These are phyloP conservation scores for Lepidocyrtoides sp. DNA, from an alignment of 2,888 invertebrate genomes.

Conservation along the genomic window DNA sequence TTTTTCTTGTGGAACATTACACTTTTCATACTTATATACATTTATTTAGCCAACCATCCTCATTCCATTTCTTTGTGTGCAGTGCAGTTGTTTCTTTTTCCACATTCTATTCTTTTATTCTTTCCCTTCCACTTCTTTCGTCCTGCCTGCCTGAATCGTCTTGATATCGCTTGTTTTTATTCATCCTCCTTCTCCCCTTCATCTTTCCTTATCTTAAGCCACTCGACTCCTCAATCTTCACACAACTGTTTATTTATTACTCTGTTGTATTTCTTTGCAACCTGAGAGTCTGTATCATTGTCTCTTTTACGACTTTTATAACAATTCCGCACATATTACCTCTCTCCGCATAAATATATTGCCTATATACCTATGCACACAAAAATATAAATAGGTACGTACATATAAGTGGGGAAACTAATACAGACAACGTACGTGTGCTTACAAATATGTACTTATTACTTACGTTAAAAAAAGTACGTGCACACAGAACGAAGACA, in stretches of 20 bases:
- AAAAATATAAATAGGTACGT: not conserved
- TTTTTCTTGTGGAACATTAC: constrained; percentile 55
- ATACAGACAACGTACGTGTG: too few relatives aligned
- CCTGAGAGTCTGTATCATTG: constrained; percentile 67
- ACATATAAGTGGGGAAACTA: too few relatives aligned
- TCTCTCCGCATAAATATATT: not conserved
- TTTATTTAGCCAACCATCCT: constrained; percentile 41
- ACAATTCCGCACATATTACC: constrained; percentile 34
- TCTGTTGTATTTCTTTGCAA: constrained; percentile 71
- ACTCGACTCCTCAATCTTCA: constrained; percentile 77
- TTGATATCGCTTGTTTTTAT: constrained; percentile 36
- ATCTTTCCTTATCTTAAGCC: constrained; percentile 70
- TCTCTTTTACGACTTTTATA: constrained; percentile 71
- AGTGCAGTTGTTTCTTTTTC: not conserved
- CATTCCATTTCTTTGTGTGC: constrained; percentile 36
- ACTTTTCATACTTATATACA: constrained; percentile 12
- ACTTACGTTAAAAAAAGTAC: not conserved
- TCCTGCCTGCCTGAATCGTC: constrained; percentile 23
- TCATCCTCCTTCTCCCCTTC: constrained; percentile 48
- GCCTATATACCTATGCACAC: too few relatives aligned
- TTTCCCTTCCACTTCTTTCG: not conserved
- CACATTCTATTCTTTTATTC: constrained; percentile 11
- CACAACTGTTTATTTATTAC: constrained; percentile 78
- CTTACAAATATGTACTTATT: too few relatives aligned
- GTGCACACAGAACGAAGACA: constrained; percentile 7